phyloP scores from a whole-genome alignment of 2,797 vertebrate species.

The Rhinoraja longicauda region DNA sequence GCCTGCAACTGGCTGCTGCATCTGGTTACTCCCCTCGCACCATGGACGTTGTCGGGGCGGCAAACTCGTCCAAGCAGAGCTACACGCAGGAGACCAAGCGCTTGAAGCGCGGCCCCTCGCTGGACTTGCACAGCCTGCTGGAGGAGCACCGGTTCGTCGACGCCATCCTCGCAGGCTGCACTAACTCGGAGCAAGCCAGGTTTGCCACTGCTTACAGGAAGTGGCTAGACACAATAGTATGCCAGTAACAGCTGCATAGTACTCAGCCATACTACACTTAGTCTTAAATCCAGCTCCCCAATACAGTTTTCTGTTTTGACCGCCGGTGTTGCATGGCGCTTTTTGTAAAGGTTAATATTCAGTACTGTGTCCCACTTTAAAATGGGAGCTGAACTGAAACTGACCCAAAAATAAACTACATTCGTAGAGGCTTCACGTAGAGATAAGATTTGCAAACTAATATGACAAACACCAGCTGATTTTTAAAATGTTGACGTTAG shows the following conservation, averaged over 20 bases:
- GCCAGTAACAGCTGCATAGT: constrained; percentile 56
- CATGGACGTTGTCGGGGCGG: constrained; percentile 78
- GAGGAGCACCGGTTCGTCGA: constrained; percentile 76
- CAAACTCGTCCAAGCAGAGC: constrained; percentile 63
- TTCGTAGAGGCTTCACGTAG: not conserved
- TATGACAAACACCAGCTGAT: not conserved
- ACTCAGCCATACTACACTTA: not conserved
- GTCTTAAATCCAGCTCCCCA: constrained; percentile 24
- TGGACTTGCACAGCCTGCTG: constrained; percentile 57
- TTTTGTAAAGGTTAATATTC: not conserved
- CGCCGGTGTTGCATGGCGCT: constrained; percentile 20
- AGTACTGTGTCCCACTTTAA: constrained; percentile 1
- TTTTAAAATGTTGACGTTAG: not conserved
- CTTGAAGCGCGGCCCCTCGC: constrained; percentile 71
- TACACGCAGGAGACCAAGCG: constrained; percentile 81
- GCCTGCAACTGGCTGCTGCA: constrained; percentile 47
- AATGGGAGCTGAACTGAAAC: not conserved
- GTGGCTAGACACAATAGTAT: constrained; percentile 81
- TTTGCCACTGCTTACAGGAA: constrained; percentile 84
- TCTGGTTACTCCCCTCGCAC: constrained; percentile 50
- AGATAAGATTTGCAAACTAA: not conserved
- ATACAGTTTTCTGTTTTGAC: not conserved
- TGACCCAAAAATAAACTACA: not conserved
- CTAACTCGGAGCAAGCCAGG: constrained; percentile 72
- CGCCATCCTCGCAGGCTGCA: constrained; percentile 65